Evolutionary conservation across 2,113 vertebrate species (phyloP).

Genomic region (Acanthisitta chloris): DNA sequence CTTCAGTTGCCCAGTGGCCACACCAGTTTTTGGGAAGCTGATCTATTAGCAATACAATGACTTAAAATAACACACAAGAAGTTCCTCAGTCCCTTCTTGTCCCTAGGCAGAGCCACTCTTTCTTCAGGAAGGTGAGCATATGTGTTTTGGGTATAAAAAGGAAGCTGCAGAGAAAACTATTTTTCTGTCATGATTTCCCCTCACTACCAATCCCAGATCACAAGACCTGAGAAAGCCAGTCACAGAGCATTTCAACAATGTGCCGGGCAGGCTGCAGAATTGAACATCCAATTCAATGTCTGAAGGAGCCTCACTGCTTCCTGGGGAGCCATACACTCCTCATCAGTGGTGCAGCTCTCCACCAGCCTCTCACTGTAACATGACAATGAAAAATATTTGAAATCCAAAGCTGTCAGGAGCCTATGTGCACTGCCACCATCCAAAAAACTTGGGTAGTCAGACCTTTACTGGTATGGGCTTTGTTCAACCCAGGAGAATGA

Average conservation of each 20-base stretch:
- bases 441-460: neutral
- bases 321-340: neutral
- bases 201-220: neutral
- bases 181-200: neutral
- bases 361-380: neutral
- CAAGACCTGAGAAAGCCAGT: neutral
- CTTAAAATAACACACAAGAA: neutral
- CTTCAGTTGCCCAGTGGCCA: neutral
- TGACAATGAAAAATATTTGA: neutral
- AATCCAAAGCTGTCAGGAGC: neutral
- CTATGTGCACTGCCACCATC: neutral
- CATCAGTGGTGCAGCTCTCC: neutral
- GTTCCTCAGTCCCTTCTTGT: neutral
- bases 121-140: neutral
- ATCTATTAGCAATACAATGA: neutral
- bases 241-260: neutral
- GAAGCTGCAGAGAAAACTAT: neutral
- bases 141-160: neutral
- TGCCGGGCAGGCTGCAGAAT: neutral
- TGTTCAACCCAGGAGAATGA: neutral
- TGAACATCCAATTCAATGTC: neutral
- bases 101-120: neutral
- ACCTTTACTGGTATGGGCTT: neutral
- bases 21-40: neutral
- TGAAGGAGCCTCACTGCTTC: no score